Conservation (phyloP, 2,113 vertebrate species). For the Canis aureus region DNA sequence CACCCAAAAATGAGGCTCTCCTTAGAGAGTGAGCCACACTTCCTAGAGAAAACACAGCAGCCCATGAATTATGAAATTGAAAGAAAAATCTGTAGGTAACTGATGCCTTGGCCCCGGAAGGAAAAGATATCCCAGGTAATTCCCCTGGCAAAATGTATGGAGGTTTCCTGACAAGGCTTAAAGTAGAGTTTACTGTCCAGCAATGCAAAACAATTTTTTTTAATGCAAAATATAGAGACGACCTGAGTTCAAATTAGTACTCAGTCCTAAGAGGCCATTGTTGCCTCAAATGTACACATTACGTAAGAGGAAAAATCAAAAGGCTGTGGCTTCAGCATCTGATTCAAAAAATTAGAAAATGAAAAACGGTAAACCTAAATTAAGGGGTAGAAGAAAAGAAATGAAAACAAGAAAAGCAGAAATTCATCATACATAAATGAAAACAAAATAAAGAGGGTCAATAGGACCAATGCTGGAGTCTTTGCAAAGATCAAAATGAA, state of each 20-base stretch:
- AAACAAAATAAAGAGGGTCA: neutral
- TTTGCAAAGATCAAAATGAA: conserved; percentile 10
- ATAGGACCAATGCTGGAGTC: neutral
- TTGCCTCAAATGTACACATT: neutral
- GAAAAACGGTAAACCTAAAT: conserved; percentile 6
- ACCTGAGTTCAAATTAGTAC: neutral
- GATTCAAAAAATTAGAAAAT: conserved; percentile 11
- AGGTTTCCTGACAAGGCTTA: neutral
- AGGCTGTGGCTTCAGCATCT: neutral
- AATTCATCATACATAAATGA: neutral
- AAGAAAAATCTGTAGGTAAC: neutral
- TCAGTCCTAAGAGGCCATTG: neutral
- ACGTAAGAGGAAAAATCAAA: neutral
- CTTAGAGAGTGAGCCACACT: neutral
- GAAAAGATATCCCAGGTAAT: neutral
- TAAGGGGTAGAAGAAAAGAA: conserved; percentile 1
- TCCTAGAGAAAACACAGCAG: neutral
- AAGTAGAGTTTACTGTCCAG: neutral
- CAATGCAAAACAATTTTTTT: neutral
- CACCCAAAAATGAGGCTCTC: neutral
- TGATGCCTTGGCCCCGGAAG: neutral
- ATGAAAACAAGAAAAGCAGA: neutral
- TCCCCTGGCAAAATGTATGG: neutral
- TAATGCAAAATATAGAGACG: neutral
- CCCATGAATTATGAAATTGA: neutral